Percentiles rank a stretch among this genome's conserved stretches.
phyloP scores from a whole-genome alignment of 2,113 vertebrate genomes.

The Bubalus kerabau region DNA sequence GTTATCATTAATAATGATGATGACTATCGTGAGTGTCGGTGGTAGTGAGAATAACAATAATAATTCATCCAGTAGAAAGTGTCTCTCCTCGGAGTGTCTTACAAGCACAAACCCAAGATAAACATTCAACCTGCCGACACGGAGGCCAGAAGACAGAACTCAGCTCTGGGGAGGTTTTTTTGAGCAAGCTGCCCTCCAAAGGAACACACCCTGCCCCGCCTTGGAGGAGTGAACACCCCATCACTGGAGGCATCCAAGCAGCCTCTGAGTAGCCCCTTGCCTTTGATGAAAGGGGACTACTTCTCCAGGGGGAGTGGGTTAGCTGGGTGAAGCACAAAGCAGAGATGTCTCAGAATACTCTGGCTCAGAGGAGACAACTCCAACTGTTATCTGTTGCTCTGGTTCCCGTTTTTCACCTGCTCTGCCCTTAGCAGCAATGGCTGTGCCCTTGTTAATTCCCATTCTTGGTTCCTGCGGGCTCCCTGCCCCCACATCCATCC shows the following conservation, averaged over 20 bases:
- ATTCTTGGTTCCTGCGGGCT: neutral
- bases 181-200: neutral
- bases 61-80: neutral
- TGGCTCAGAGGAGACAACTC: no score
- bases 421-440: neutral
- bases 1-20: no score
- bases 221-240: neutral
- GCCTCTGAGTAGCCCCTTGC: no score
- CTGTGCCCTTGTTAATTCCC: rapidly evolving
- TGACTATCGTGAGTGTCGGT: rapidly evolving
- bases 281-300: neutral
- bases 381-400: rapidly evolving
- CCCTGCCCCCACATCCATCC: neutral
- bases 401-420: rapidly evolving
- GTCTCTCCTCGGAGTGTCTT: neutral
- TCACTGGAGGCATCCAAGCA: neutral
- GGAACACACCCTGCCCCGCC: neutral
- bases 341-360: neutral
- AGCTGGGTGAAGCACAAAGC: neutral
- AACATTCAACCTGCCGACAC: neutral
- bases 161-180: no score
- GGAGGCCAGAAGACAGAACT: rapidly evolving
- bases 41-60: neutral
- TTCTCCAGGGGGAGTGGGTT: no score
- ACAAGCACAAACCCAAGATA: neutral